Percentiles rank a stretch among this genome's conserved stretches.
Evolutionary conservation across 2,797 vertebrate species (phyloP).

Genomic region (Orientallactaga sibirica): DNA sequence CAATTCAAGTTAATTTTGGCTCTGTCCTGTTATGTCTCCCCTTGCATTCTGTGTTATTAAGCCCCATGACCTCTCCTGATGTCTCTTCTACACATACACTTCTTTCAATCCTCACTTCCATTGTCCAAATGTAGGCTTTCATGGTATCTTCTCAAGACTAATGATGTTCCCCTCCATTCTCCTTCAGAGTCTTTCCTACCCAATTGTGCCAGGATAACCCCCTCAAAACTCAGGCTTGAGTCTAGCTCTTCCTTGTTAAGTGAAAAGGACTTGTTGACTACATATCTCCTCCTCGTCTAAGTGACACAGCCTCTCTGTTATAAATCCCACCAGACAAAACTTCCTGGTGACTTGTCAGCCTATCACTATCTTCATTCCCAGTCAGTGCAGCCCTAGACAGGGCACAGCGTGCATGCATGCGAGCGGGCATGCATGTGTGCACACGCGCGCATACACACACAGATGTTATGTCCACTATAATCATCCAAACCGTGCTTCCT

Average conservation of each 20-base stretch:
- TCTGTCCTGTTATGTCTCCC: not conserved
- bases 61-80: not conserved
- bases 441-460: fast-evolving
- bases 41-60: not conserved
- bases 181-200: not conserved
- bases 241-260: not conserved
- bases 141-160: not conserved
- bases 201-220: not conserved
- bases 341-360: not conserved
- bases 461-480: not conserved
- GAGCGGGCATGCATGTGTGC: too few species aligned
- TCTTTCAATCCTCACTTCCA: not conserved
- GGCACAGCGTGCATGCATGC: not conserved
- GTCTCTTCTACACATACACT: not conserved
- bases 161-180: not conserved
- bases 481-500: not conserved
- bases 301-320: not conserved
- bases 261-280: not conserved
- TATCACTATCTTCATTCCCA: not conserved
- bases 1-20: not conserved
- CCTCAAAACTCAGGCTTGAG: not conserved
- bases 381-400: not conserved
- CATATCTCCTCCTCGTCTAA: not conserved
- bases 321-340: not conserved
- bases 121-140: not conserved